Evolutionary conservation across 1,140 invertebrate genomes (phyloP), one percentile per base, ranked within the genome.

Genomic region (Brachionus paranguensis): DNA sequence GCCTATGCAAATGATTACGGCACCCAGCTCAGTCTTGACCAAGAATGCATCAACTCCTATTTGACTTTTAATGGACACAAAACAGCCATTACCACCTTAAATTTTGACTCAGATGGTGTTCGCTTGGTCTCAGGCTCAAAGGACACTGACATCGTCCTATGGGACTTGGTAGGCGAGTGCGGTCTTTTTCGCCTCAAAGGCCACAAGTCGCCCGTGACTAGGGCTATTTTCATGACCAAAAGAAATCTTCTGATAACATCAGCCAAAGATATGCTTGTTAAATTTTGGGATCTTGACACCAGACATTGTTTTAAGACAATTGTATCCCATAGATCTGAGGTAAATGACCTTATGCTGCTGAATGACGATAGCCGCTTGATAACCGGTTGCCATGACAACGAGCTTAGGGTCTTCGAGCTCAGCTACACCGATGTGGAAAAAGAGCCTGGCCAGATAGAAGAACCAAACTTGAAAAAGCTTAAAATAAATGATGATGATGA

Each of bases 291-390:
- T 90, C 89, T 99, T 78, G 93, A 94, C 85, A 97, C 94, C 27
- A 93, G 96, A 86, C 94, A 96, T 87, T 98, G 97, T 89, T 99
- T 99, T 86, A 94, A 95, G 88, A 99, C 97, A 8, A 90, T 99
- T 20, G 88, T 91, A 60, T 90, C 90, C 53, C 91, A 91, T 86
- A 86, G 89, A 65, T 90, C 88, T 85, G 92, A 93, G 88, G 91
- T 91, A 86, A 79, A 79, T 55, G 92, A 93, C 85, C 92, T 96
- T 86, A 91, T 92, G n/a, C 88, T 98, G 37, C 87, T 94, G 27
- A 93, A 93, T 87, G 89, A 95, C 85, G 94, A 94, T 85, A 91
- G 92, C 85, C 93, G 94, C 87, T 90, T 99, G 84, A 92, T 98
- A 24, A 94, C 94, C 50, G 96, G 96, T 11, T 93, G 92, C 84